Evolutionary conservation across 2,113 vertebrate genomes (phyloP).

Genomic region (Aplodontia rufa): DNA sequence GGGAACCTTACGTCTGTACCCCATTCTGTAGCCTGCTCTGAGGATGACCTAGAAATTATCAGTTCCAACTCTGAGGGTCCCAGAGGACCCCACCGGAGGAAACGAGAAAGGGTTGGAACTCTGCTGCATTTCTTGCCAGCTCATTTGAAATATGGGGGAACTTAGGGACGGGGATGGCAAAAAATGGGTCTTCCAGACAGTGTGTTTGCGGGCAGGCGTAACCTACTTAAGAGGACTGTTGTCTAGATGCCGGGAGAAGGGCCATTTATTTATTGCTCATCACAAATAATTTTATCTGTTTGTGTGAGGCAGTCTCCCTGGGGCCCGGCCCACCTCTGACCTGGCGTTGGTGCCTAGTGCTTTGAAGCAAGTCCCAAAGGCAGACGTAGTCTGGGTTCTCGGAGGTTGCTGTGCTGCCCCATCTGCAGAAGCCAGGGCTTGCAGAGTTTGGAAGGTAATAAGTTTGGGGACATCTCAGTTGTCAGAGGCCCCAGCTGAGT

Average conservation of each 20-base stretch:
- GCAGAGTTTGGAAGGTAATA: background rate
- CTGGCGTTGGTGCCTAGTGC: background rate
- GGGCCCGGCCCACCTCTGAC: background rate
- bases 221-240: slow-evolving; percentile 8
- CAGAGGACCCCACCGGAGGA: background rate
- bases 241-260: background rate
- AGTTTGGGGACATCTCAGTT: background rate
- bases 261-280: background rate
- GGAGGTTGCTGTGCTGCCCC: background rate
- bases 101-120: background rate
- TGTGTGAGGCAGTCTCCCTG: background rate
- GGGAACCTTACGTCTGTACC: background rate
- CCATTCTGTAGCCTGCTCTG: background rate
- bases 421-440: background rate
- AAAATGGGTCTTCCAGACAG: background rate
- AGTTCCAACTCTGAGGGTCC: slow-evolving; percentile 47
- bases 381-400: background rate
- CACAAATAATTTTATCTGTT: background rate
- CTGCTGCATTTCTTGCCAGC: accelerated
- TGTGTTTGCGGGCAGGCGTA: accelerated
- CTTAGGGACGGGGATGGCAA: background rate
- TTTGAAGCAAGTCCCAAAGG: background rate
- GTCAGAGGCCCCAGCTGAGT: background rate
- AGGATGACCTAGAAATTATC: slow-evolving; percentile 69
- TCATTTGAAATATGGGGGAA: background rate